These are phyloP conservation scores for Diaphora mendica DNA, from an alignment of 2,888 invertebrate species.

Conservation along the genomic window DNA sequence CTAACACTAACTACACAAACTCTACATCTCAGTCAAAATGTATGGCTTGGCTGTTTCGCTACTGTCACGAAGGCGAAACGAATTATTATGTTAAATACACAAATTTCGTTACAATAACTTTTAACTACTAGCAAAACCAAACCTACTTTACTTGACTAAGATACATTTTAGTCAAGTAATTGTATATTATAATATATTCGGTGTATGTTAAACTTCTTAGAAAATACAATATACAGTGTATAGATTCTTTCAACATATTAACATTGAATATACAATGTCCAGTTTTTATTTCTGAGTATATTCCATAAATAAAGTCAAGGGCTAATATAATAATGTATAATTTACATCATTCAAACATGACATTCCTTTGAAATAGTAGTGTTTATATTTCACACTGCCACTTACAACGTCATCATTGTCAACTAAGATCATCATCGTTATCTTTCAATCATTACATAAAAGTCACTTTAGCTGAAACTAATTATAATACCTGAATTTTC, in stretches of 20 bases:
- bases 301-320: constrained; percentile 39
- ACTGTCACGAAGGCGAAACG: too few species aligned
- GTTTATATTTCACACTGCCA: background rate
- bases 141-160: too few species aligned
- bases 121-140: too few species aligned
- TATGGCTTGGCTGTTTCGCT: too few species aligned
- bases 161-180: too few species aligned
- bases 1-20: too few species aligned
- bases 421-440: background rate
- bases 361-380: background rate
- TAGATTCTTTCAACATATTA: background rate
- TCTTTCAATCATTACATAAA: background rate
- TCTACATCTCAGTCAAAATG: too few species aligned
- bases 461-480: background rate
- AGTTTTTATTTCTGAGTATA: constrained; percentile 25
- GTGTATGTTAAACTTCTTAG: too few species aligned
- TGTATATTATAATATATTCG: too few species aligned
- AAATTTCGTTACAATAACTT: too few species aligned
- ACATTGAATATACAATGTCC: background rate
- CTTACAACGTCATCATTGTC: background rate
- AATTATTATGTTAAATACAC: too few species aligned
- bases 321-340: constrained; percentile 25
- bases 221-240: background rate
- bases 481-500: too few species aligned
- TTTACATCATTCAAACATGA: constrained; percentile 30